Conservation (phyloP, 2,888 invertebrate genomes). For the Andrena minutula region DNA sequence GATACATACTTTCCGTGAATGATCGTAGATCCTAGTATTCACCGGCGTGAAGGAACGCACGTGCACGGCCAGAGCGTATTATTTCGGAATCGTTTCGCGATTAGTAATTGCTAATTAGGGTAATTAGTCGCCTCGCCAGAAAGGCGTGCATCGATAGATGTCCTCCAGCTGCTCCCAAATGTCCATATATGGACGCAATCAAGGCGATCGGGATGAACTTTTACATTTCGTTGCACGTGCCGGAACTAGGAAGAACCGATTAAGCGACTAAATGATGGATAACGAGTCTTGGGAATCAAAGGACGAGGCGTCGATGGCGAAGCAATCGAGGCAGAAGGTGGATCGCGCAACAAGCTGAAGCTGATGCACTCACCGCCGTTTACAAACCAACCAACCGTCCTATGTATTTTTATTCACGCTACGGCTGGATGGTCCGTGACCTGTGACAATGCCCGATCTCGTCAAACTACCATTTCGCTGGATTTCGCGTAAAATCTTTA, state of each 20-base stretch:
- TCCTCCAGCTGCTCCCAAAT: constrained; percentile 19
- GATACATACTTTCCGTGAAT: constrained; percentile 17
- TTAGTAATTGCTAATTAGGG: background rate
- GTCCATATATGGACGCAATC: constrained; percentile 52
- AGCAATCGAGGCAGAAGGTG: constrained; percentile 6
- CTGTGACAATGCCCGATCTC: background rate
- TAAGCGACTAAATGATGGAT: background rate
- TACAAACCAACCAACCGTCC: constrained; percentile 49
- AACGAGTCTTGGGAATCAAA: no score
- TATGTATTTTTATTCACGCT: constrained; percentile 54
- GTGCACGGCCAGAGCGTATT: constrained; percentile 36
- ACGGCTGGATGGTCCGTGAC: background rate
- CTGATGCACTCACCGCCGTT: constrained; percentile 33
- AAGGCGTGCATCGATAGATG: constrained; percentile 31
- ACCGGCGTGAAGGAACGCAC: background rate
- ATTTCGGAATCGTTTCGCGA: constrained; percentile 47
- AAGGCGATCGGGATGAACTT: constrained; percentile 40
- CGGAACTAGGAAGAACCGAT: background rate
- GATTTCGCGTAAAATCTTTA: background rate
- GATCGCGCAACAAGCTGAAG: constrained; percentile 2
- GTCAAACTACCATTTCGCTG: background rate
- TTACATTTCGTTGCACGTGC: constrained; percentile 23
- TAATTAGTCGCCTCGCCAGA: constrained; percentile 28
- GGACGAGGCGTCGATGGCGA: background rate
- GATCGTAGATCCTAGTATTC: constrained; percentile 11